phyloP scores from a whole-genome alignment of 2,888 invertebrate species.

The Timema podura region DNA sequence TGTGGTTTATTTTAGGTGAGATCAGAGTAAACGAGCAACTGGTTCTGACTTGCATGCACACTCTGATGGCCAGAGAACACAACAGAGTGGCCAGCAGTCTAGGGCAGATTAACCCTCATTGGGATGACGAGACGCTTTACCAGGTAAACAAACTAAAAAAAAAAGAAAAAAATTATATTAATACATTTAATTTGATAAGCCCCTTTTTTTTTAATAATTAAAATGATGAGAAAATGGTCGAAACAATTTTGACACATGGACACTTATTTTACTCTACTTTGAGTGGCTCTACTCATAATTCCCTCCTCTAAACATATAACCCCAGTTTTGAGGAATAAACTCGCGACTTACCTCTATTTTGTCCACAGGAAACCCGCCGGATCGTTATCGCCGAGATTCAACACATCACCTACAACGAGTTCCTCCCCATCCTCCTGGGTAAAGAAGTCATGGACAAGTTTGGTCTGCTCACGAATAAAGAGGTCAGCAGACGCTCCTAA shows the following conservation, averaged over 20 bases:
- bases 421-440: slow-evolving; percentile 80
- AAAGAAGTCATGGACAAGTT: slow-evolving; percentile 91
- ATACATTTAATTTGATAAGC: too few species aligned
- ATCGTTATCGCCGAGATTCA: slow-evolving; percentile 84
- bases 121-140: slow-evolving; percentile 90
- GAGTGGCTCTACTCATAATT: too few species aligned
- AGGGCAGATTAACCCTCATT: slow-evolving; percentile 79
- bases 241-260: too few species aligned
- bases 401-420: slow-evolving; percentile 87
- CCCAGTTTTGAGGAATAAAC: too few species aligned
- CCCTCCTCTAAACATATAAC: too few species aligned
- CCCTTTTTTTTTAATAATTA: too few species aligned
- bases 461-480: slow-evolving; percentile 75
- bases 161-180: not conserved
- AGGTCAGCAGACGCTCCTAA: slow-evolving; percentile 47
- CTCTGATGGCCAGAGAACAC: slow-evolving; percentile 85
- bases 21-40: slow-evolving; percentile 90
- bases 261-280: too few species aligned
- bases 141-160: slow-evolving; percentile 49
- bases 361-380: slow-evolving; percentile 63
- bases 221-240: too few species aligned
- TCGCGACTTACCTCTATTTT: too few species aligned
- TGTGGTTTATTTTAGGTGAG: slow-evolving; percentile 59
- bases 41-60: slow-evolving; percentile 87
- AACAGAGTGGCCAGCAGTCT: slow-evolving; percentile 77